A percentile compares a stretch with the other conserved stretches of the same genome.
These are phyloP conservation scores for Chrysina gloriosa DNA, from an alignment of 2,888 invertebrate species.

Conservation along the genomic window DNA sequence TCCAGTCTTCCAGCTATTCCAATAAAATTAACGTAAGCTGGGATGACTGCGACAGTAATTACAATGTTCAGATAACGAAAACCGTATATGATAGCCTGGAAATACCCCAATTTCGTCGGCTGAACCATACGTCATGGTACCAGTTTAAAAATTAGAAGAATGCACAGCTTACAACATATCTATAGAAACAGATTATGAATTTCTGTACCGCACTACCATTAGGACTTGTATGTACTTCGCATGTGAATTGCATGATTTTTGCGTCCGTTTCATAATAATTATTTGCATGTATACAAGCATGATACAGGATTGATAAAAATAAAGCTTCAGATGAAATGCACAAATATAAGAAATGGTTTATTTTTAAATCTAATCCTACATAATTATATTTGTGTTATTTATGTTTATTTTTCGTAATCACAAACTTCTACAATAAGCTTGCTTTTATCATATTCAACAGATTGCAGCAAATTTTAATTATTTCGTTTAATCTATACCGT, in stretches of 20 bases:
- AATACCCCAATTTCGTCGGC: slow-evolving; percentile 44
- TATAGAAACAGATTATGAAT: slow-evolving; percentile 25
- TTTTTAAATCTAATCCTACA: too few species aligned
- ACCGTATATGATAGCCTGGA: slow-evolving; percentile 26
- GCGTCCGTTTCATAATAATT: not conserved
- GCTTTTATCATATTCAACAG: too few species aligned
- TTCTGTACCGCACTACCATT: slow-evolving; percentile 16
- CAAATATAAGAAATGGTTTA: too few species aligned
- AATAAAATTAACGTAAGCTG: slow-evolving; percentile 15
- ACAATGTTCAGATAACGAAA: slow-evolving; percentile 36
- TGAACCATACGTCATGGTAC: slow-evolving; percentile 24
- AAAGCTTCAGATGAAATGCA: too few species aligned
- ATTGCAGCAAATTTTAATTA: too few species aligned
- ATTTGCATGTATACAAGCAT: not conserved
- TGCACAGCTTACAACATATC: slow-evolving; percentile 46
- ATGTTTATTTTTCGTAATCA: too few species aligned
- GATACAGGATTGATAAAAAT: too few species aligned
- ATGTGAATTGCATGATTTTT: not conserved
- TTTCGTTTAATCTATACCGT: too few species aligned
- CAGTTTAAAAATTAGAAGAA: slow-evolving; percentile 32
- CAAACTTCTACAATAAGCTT: too few species aligned
- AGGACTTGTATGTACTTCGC: slow-evolving; percentile 36
- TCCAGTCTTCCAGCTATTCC: not conserved
- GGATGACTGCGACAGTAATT: slow-evolving; percentile 38
- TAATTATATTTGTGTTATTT: too few species aligned